phyloP scores from a whole-genome alignment of 2,888 invertebrate genomes.

The Harpalus rufipes region DNA sequence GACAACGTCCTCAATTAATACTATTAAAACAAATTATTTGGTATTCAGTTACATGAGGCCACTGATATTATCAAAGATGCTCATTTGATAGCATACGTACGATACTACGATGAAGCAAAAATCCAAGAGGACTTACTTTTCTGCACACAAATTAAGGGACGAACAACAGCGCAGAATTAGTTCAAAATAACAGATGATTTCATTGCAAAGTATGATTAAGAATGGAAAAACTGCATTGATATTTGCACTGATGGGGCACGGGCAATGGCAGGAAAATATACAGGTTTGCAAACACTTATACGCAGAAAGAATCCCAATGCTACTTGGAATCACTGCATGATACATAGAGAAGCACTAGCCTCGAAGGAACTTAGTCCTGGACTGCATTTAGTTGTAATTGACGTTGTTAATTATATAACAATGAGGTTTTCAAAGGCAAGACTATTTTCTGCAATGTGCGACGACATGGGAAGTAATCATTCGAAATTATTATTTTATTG shows the following conservation, averaged over 20 bases:
- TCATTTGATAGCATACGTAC: constrained; percentile 69
- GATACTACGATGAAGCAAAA: constrained; percentile 59
- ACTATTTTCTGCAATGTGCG: constrained; percentile 52
- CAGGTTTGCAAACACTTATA: constrained; percentile 54
- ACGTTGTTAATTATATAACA: constrained; percentile 62
- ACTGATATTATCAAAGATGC: constrained; percentile 71
- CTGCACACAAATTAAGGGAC: constrained; percentile 65
- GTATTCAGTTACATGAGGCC: constrained; percentile 72
- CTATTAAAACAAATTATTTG: constrained; percentile 68
- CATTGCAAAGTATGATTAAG: constrained; percentile 58
- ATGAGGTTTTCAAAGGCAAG: constrained; percentile 60
- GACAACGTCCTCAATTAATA: too few relatives aligned
- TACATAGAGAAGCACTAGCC: constrained; percentile 63
- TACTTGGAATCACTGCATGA: constrained; percentile 64
- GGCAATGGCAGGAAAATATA: constrained; percentile 63
- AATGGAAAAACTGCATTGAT: constrained; percentile 65
- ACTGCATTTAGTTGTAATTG: constrained; percentile 50
- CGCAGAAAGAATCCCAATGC: constrained; percentile 35
- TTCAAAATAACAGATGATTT: constrained; percentile 65
- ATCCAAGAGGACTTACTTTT: constrained; percentile 57
- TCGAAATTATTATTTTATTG: constrained; percentile 33
- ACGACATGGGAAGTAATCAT: constrained; percentile 25
- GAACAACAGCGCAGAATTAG: constrained; percentile 62
- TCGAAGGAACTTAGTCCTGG: constrained; percentile 59
- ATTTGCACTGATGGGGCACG: constrained; percentile 66